Conservation (phyloP, 2,113 vertebrate species). For the Thermophis baileyi region DNA sequence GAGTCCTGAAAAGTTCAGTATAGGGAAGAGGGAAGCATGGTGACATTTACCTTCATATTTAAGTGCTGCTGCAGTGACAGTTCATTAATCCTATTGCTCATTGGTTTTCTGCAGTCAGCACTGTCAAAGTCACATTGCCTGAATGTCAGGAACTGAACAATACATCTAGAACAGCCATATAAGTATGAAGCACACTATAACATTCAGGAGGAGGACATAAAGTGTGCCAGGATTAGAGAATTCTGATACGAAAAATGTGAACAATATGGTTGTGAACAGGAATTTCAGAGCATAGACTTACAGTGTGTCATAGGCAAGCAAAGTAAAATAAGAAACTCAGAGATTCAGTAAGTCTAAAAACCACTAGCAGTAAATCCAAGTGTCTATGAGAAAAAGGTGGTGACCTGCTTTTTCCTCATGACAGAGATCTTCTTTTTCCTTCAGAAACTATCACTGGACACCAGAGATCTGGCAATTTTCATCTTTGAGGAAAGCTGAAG, state of each 20-base stretch:
- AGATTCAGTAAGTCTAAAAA: neutral
- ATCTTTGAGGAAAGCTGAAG: neutral
- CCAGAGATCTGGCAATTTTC: neutral
- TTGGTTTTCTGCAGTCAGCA: conserved; percentile 28
- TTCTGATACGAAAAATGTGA: neutral
- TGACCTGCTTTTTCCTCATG: neutral
- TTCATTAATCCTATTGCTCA: conserved; percentile 35
- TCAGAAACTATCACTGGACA: neutral
- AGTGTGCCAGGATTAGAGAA: neutral
- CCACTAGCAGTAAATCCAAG: neutral
- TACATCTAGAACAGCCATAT: neutral
- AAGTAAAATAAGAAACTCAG: neutral
- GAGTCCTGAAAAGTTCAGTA: neutral
- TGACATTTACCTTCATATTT: conserved; percentile 30
- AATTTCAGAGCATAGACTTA: neutral
- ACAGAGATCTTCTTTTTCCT: neutral
- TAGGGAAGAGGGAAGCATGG: conserved; percentile 33
- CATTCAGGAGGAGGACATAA: neutral
- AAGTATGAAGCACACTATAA: conserved; percentile 14
- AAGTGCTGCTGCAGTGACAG: neutral
- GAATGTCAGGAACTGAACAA: conserved; percentile 19
- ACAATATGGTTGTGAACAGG: neutral
- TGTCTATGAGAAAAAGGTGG: neutral
- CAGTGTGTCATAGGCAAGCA: neutral
- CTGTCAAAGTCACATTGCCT: conserved; percentile 26